Evolutionary conservation across 2,113 vertebrate genomes (phyloP), one percentile per base, ranked within the genome.

Genomic region (Probosciger aterrimus): DNA sequence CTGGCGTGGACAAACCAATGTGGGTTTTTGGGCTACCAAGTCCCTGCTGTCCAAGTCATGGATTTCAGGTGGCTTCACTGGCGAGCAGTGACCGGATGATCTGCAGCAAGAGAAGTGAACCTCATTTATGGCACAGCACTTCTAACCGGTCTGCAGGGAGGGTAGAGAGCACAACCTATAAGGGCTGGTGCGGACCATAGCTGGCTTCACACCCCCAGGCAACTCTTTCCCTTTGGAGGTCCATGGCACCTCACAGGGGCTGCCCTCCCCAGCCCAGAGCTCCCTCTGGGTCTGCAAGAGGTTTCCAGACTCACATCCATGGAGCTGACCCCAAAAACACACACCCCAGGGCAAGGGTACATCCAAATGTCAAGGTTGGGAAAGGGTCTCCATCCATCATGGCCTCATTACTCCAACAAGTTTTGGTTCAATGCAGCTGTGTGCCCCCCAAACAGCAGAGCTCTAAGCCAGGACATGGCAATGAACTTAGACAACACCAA

Each of bases 361-460:
- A 25, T 33, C 31, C 73, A 43, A 6, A 5, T 0, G 1, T 3
- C 0, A 0, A 6, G 2, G 27, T 0, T 59, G 75, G 70, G 33
- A 49, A 69, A 19, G 18, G 9, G 5, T 25, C 24, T 60, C 30
- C 16, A 60, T 18, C 75, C n/a, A 5, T 20, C 24, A 18, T 0
- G 49, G 49, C 28, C 35, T 55, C 2, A n/a, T 22, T 37, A 7
- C 37, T 15, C 17, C 44, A 8, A 6, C 27, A 5, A 12, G 3
- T 33, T 30, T n/a, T 7, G 49, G 63, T 7, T 47, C 43, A 24
- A 4, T 1, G 3, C 28, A 12, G 57, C 11, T 5, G 3, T 1
- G 5, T 33, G 1, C 7, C 23, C 3, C 39, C 52, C 7, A 0
- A 15, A 3, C 0, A 7, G 44, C 62, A 65, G 22, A 52, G 69